Evolutionary conservation across 2,888 invertebrate genomes (phyloP).

Genomic region (Leucania comma): DNA sequence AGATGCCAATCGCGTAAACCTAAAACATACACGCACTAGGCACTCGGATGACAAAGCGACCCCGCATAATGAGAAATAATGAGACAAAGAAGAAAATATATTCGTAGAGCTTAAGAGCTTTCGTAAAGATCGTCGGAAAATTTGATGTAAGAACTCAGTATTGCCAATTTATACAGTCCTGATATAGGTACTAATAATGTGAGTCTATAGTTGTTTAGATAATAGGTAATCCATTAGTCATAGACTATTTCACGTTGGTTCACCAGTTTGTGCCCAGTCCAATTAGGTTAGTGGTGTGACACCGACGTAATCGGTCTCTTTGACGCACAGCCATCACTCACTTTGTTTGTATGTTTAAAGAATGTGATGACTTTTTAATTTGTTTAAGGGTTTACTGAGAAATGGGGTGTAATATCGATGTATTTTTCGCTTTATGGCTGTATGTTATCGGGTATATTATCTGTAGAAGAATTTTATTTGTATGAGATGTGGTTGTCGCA

Average conservation of each 20-base stretch:
- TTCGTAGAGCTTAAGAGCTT: background rate
- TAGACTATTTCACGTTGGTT: constrained; percentile 26
- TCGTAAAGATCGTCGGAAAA: background rate
- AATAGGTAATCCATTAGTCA: constrained; percentile 53
- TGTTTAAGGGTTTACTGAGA: constrained; percentile 25
- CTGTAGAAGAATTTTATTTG: background rate
- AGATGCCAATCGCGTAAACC: too few relatives aligned
- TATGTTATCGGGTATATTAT: background rate
- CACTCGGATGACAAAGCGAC: too few relatives aligned
- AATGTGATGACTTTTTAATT: constrained; percentile 40
- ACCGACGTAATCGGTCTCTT: constrained; percentile 15
- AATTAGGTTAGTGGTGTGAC: constrained; percentile 52
- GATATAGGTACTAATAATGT: background rate
- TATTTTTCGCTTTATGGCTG: constrained; percentile 16
- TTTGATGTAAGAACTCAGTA: background rate
- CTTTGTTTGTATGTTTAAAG: constrained; percentile 36
- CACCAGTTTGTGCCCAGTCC: constrained; percentile 12
- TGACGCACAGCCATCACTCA: constrained; percentile 51
- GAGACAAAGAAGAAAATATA: background rate
- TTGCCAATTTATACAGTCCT: background rate
- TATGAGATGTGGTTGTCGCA: background rate
- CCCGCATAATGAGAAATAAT: background rate
- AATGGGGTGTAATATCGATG: constrained; percentile 14
- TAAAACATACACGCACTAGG: too few relatives aligned
- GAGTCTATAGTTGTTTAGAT: constrained; percentile 5